These are phyloP conservation scores for Pocillopora damicornis DNA, from an alignment of 64 coral and sea anemone genomes.

Conservation along the genomic window DNA sequence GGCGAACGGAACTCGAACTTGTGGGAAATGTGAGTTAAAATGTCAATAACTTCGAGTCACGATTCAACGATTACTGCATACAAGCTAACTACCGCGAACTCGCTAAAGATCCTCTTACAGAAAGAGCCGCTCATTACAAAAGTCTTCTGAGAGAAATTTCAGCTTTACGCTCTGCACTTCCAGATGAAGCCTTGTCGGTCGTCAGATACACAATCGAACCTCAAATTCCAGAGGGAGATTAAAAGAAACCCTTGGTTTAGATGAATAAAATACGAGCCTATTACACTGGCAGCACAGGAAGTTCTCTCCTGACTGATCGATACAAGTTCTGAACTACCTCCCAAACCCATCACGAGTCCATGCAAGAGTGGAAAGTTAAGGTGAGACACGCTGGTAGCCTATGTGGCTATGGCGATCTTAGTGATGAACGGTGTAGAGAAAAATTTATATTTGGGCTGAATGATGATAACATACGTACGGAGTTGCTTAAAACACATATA, in stretches of 20 bases:
- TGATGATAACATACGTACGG: constrained; percentile 1
- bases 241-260: constrained; percentile 35
- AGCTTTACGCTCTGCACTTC: constrained; percentile 33
- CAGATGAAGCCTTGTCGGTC: constrained; percentile 47
- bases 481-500: background rate
- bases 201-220: constrained; percentile 47
- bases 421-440: constrained; percentile 38
- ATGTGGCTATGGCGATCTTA: constrained; percentile 35
- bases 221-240: background rate
- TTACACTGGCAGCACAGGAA: constrained; percentile 19
- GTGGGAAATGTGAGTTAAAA: background rate
- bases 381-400: constrained; percentile 40
- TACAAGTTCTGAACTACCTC: constrained; percentile 38
- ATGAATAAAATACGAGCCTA: constrained; percentile 21
- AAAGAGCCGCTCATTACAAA: constrained; percentile 44
- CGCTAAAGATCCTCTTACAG: constrained; percentile 36
- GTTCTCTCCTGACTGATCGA: constrained; percentile 30
- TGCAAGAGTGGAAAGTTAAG: constrained; percentile 47
- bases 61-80: constrained; percentile 47
- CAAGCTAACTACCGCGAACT: constrained; percentile 45
- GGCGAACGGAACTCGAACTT: no score
- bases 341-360: constrained; percentile 30
- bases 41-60: constrained; percentile 47
- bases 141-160: constrained; percentile 45
- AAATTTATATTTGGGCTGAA: constrained; percentile 17